These are phyloP conservation scores for Tachuris rubrigastra DNA, from an alignment of 2,113 vertebrate genomes.

Conservation along the genomic window DNA sequence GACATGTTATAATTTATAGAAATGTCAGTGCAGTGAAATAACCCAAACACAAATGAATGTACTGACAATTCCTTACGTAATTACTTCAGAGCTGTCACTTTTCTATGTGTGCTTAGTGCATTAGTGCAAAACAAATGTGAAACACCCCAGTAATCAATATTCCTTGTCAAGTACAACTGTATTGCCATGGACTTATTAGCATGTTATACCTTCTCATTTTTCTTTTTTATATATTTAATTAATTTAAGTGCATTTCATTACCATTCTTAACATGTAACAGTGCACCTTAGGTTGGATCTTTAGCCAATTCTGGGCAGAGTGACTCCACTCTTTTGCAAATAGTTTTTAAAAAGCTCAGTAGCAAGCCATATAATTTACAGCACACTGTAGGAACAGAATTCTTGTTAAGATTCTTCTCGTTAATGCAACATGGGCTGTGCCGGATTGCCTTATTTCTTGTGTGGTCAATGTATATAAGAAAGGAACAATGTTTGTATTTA, in stretches of 20 bases:
- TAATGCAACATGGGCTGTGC: neutral
- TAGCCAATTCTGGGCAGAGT: neutral
- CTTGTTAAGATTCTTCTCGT: neutral
- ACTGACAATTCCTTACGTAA: conserved; percentile 63
- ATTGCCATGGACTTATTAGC: conserved; percentile 48
- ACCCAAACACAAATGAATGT: conserved; percentile 57
- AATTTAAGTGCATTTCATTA: neutral
- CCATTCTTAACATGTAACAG: neutral
- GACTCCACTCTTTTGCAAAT: neutral
- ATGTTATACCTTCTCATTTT: conserved; percentile 22
- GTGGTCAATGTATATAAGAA: neutral
- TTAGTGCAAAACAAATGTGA: conserved; percentile 46
- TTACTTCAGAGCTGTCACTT: conserved; percentile 61
- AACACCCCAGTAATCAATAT: conserved; percentile 65
- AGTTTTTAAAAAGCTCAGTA: neutral
- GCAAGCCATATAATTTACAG: neutral
- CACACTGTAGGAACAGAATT: neutral
- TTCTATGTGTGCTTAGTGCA: conserved; percentile 15
- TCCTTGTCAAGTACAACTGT: conserved; percentile 30
- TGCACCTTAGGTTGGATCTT: neutral
- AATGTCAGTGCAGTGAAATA: conserved; percentile 57
- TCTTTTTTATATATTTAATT: conserved; percentile 19
- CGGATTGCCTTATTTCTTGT: neutral
- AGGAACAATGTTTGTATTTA: neutral
- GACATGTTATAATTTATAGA: conserved; percentile 64